Base-by-base conservation (phyloP, 1,140 invertebrate genomes). In the Thaumetopoea pityocampa region DNA sequence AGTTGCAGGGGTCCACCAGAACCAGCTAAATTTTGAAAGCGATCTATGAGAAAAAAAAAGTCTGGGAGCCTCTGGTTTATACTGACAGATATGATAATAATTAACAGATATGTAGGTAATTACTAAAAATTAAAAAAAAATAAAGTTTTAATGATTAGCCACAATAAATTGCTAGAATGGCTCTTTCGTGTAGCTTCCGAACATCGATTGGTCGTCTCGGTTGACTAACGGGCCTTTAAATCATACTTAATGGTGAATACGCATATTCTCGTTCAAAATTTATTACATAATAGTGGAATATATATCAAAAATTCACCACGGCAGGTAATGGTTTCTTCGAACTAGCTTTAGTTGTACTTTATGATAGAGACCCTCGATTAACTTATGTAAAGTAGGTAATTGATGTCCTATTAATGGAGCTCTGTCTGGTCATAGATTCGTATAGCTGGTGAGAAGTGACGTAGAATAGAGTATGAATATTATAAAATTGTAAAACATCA, bases 161-260 rank as follows among this genome's bases (percentile, higher is more conserved):
- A 19, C 32, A 41, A 41, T 26, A 32, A 41, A 41, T 29, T 26
- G 37, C 27, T 41, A 18, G 27, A 41, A 17, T 30, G 11, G 30
- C 33, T 27, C 49, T 53, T 53, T 27, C 52, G 38, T 52, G 40
- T 63, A 62, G 50, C 44, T 55, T 47, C 34, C 32, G 33, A 44
- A 14, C 50, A 67, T 67, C 64, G 58, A 71, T 71, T 67, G 57
- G 50, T 35, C 46, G 62, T 61, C 67, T 35, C 47, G 40, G 41
- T 46, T 63, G 57, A 71, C 57, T 59, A 53, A 71, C 50, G 59
- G 50, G 44, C 50, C 50, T 46, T 67, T 67, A 67, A 71, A 71
- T 71, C 64, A 67, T 53, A 63, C 51, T 66, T 71, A 66, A 67
- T 66, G 64, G 54, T 61, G 62, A 71, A 54, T 66, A 71, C 56